A percentile compares a stretch with the other conserved stretches of the same genome.
These are phyloP conservation scores for Coreius guichenoti DNA, from an alignment of 2,797 vertebrate species.

Conservation along the genomic window DNA sequence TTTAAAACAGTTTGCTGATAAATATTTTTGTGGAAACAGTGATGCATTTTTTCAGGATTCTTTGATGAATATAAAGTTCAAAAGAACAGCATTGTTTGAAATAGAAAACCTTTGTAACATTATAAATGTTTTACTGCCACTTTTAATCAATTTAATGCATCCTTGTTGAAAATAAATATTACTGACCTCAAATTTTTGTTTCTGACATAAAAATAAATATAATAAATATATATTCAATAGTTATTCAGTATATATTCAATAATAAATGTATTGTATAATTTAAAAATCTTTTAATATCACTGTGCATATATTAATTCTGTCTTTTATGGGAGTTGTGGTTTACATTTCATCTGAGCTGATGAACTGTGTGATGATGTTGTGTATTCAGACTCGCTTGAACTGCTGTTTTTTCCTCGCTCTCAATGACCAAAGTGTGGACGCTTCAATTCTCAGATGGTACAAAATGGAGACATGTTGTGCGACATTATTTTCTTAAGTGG, in stretches of 20 bases:
- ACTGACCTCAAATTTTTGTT: too few species aligned
- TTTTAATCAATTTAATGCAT: background rate
- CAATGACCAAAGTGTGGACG: constrained; percentile 22
- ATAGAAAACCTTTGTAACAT: background rate
- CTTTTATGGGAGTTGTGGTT: constrained; percentile 13
- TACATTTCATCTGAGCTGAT: constrained; percentile 27
- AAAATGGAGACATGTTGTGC: constrained; percentile 28
- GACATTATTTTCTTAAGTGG: constrained; percentile 45
- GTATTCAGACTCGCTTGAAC: constrained; percentile 37
- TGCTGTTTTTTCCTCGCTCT: constrained; percentile 2
- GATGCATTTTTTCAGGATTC: background rate
- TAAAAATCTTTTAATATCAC: constrained; percentile 25
- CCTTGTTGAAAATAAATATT: background rate
- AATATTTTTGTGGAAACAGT: background rate
- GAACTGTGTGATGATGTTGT: constrained; percentile 24
- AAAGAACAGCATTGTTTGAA: background rate
- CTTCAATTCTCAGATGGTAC: constrained; percentile 39
- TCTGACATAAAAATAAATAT: background rate
- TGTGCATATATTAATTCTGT: constrained; percentile 16
- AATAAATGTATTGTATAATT: background rate
- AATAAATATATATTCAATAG: background rate
- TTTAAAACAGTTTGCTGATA: background rate
- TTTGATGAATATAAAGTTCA: background rate
- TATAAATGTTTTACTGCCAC: too few species aligned
- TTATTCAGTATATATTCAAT: background rate